These are phyloP conservation scores for Ptychoptera albimana DNA, from an alignment of 2,888 invertebrate genomes.

Conservation along the genomic window DNA sequence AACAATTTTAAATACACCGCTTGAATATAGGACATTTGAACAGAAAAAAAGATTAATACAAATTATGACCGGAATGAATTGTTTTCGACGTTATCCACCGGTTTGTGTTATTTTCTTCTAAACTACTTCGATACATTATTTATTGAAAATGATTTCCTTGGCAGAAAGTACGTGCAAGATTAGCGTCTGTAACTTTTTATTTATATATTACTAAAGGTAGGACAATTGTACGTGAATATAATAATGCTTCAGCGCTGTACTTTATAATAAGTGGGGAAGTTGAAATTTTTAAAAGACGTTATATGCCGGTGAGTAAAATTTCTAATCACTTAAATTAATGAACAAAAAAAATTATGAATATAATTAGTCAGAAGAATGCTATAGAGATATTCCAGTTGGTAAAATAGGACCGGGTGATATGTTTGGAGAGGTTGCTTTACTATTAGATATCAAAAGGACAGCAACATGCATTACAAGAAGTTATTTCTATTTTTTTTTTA, in stretches of 20 bases:
- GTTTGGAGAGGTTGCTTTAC: slow-evolving; percentile 49
- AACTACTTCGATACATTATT: not conserved
- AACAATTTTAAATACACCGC: too few species aligned
- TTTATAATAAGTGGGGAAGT: slow-evolving; percentile 47
- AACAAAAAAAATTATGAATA: too few species aligned
- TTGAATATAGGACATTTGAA: too few species aligned
- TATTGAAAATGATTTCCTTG: slow-evolving; percentile 12
- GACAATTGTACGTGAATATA: slow-evolving; percentile 43
- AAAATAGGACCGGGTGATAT: slow-evolving; percentile 39
- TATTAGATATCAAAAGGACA: slow-evolving; percentile 42
- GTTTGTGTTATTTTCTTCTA: not conserved
- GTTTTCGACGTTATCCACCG: not conserved
- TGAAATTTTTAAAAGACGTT: slow-evolving; percentile 14
- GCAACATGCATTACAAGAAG: slow-evolving; percentile 41
- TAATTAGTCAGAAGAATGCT: slow-evolving; percentile 27
- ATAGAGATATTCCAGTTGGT: slow-evolving; percentile 34
- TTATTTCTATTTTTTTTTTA: slow-evolving; percentile 17
- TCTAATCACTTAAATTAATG: not conserved
- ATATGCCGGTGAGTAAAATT: slow-evolving; percentile 18
- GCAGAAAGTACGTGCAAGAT: slow-evolving; percentile 40
- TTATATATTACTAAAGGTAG: slow-evolving; percentile 41
- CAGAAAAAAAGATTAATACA: too few species aligned
- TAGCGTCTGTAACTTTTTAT: slow-evolving; percentile 45
- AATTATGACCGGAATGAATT: slow-evolving; percentile 8
- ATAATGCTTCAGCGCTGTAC: slow-evolving; percentile 41